Base-by-base conservation (phyloP, 2,797 vertebrate species). In the Sebastes iracundus region DNA sequence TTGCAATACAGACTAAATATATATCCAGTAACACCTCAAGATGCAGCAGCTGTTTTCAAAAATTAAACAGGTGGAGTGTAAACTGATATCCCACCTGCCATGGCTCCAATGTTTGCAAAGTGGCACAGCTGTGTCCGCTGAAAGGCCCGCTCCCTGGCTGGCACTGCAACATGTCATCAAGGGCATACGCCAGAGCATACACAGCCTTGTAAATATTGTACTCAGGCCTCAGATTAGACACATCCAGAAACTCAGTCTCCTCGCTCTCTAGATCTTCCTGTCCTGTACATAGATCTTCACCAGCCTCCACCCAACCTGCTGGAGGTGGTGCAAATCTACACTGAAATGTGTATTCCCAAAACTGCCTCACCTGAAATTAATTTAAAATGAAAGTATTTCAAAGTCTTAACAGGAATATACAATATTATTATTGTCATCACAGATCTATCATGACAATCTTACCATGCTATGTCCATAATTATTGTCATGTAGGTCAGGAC, bases 21-120 rank as follows among this genome's bases (percentile, higher is more conserved):
- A 46, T 2, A 42, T 49, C 6, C 20, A 66, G 9, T 18, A 59
- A 32, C 20, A 66, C 12, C 7, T 59, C 4, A 12, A 65, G 7
- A 35, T 30, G 14, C 22, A 38, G 1, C n/a, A 14, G 12, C 6
- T 32, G 46, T 53, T 69, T 67, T 7, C 3, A 38, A 65, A 71
- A 49, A 12, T 13, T 32, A n/a, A 65, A 73, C 4, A 30, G 27
- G 5, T 52, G 1, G 2, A 63, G 11, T 66, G 20, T 23, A 56
- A 59, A 18, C 1, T 61, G 35, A 68, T 58, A 3, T 14, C 84
- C 52, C 38, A 96, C 95, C 94, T 96, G 94, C 94, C 95, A 95
- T 52, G 93, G 90, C 62, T 94, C 90, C 52, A 95, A 23, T 20
- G 9, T 85, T 2, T 84, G 70, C 65, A 93, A 58, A 66, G 53